Conservation (phyloP, 2,888 invertebrate genomes). For the Listrodromus nycthemerus region DNA sequence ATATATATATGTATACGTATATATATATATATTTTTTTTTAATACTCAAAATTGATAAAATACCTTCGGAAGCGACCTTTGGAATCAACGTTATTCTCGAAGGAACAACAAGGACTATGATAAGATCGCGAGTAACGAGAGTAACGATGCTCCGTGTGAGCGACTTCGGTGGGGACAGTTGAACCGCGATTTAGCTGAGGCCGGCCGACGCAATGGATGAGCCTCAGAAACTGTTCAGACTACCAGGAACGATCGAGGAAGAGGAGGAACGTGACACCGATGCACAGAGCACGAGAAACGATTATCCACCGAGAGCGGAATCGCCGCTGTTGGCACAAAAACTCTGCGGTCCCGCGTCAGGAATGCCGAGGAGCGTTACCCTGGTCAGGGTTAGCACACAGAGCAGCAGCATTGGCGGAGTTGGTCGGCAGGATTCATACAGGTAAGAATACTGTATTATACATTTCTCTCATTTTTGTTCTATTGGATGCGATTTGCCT, state of each 20-base stretch:
- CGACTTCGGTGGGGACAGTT: conserved; percentile 65
- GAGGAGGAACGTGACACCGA: conserved; percentile 78
- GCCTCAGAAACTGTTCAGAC: conserved; percentile 80
- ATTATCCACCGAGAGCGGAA: conserved; percentile 73
- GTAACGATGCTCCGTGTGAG: conserved; percentile 63
- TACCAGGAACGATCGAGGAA: conserved; percentile 82
- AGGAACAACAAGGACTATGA: conserved; percentile 44
- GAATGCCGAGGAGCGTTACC: conserved; percentile 83
- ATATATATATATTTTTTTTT: too few relatives aligned
- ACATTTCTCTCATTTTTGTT: not conserved
- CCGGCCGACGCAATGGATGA: conserved; percentile 75
- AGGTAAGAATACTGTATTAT: conserved; percentile 81
- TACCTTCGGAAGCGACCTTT: not conserved
- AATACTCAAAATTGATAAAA: conserved; percentile 16
- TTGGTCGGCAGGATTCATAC: conserved; percentile 86
- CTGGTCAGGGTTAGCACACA: conserved; percentile 87
- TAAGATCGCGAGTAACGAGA: conserved; percentile 60
- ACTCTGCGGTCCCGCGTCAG: conserved; percentile 70
- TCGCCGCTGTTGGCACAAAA: conserved; percentile 77
- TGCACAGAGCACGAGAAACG: conserved; percentile 55
- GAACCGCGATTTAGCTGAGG: conserved; percentile 42
- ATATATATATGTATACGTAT: too few relatives aligned
- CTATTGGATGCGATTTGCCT: not conserved
- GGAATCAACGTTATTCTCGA: conserved; percentile 23
- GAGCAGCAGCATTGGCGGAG: conserved; percentile 87